A percentile compares a stretch with the other conserved stretches of the same genome.
Evolutionary conservation across 2,113 vertebrate species (phyloP).

Genomic region (Cyanoramphus novaezelandiae): DNA sequence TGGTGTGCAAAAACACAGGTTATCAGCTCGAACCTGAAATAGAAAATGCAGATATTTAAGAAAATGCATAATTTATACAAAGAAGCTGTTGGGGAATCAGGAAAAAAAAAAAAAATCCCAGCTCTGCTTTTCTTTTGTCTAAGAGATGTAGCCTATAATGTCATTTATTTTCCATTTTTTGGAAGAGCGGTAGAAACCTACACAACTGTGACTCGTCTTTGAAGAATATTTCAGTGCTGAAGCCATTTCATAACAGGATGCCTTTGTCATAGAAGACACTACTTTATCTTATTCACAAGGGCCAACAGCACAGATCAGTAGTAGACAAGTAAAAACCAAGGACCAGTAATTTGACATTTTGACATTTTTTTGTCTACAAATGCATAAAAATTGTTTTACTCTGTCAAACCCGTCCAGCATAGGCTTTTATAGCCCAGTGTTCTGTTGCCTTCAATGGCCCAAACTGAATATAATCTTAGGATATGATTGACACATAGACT

Average conservation of each 20-base stretch:
- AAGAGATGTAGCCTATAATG: constrained; percentile 13
- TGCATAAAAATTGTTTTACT: neutral
- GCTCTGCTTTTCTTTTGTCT: constrained; percentile 23
- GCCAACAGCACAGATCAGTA: neutral
- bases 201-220: constrained; percentile 14
- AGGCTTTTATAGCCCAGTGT: neutral
- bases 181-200: constrained; percentile 22
- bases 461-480: neutral
- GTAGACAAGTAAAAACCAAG: neutral
- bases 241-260: neutral
- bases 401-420: neutral
- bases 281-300: neutral
- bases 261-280: neutral
- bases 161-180: constrained; percentile 6
- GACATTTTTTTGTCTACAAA: neutral
- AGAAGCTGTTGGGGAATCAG: constrained; percentile 21
- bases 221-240: neutral
- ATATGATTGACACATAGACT: neutral
- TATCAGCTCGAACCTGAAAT: constrained; percentile 70
- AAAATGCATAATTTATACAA: constrained; percentile 71
- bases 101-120: neutral
- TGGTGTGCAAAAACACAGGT: constrained; percentile 67
- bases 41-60: constrained; percentile 69
- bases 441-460: neutral
- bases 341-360: neutral